Base-by-base conservation (phyloP, 2,113 vertebrate species). In the Pituophis catenifer region DNA sequence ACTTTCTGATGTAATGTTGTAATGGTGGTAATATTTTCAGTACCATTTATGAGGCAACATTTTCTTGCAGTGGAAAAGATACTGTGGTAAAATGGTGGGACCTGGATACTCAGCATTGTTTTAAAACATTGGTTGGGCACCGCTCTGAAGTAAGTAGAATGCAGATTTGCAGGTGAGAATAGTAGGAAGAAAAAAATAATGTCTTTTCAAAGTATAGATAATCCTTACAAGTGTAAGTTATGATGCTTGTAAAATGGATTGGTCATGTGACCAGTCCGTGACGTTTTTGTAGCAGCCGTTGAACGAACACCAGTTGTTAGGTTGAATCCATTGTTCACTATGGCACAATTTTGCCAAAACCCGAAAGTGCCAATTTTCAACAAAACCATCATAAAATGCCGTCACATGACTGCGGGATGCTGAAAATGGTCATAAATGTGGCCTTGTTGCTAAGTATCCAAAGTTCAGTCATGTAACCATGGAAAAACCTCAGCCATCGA, bases 31-130 rank as follows among this genome's bases (percentile, higher is more conserved):
- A 53, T 85, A 44, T 75, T 48, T 54, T 55, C 54, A 17, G 4
- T n/a, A 54, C 3, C 11, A 57, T 89, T 29, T 55, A 55, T 38
- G 48, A 54, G 11, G 24, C 52, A 29, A 88, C 13, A 92, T 92
- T 94, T 90, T 95, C 89, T 94, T 94, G 0, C 95, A 99, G 99
- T 85, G 98, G 98, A 62, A 99, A 99, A 95, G 99, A 99, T 97
- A 98, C 98, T 0, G 95, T 99, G 97, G 98, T 99, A 95, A 99
- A 99, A 95, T 99, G 99, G 99, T 99, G 99, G 99, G 99, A 99
- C 93, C 96, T 99, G 96, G 99, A 99, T 93, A 99, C 98, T 0
- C 99, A 99, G 94, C 99, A 99, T 96, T 99, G 99, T 97, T 99
- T 99, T 96, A 99, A 98, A 97, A 99, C 99, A 33, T 97, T 99